Percentiles rank a stretch among this genome's conserved stretches.
Evolutionary conservation across 2,113 vertebrate species (phyloP).

Genomic region (Eolophus roseicapilla): DNA sequence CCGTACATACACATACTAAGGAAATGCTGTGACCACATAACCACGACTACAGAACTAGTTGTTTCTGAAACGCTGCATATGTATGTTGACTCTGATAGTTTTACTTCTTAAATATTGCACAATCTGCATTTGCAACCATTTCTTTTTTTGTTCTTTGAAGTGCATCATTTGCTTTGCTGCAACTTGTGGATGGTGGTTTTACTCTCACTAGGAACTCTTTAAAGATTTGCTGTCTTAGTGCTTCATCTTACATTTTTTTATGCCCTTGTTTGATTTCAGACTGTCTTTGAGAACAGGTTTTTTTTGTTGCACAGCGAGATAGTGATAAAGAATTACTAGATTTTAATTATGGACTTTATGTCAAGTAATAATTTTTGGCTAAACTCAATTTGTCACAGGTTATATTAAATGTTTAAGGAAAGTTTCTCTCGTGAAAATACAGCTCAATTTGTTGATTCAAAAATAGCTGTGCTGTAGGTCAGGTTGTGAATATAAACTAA

Average conservation of each 20-base stretch:
- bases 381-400: constrained; percentile 35
- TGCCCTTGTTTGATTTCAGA: constrained; percentile 19
- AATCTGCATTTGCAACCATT: not conserved
- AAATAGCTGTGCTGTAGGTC: constrained; percentile 35
- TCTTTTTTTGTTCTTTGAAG: not conserved
- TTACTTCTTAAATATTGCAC: not conserved
- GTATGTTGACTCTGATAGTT: not conserved
- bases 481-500: constrained; percentile 22
- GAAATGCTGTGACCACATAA: constrained; percentile 31
- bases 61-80: not conserved
- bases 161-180: not conserved
- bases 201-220: not conserved
- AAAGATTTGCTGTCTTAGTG: not conserved
- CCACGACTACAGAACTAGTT: not conserved
- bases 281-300: constrained; percentile 20
- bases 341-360: constrained; percentile 44
- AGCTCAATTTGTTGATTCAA: constrained; percentile 33
- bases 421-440: constrained; percentile 26
- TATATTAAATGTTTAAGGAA: constrained; percentile 23
- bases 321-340: constrained; percentile 31
- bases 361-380: constrained; percentile 45
- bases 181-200: constrained; percentile 3
- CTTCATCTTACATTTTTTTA: constrained; percentile 15
- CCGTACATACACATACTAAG: not conserved
- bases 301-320: not conserved